Conservation (phyloP, 2,888 invertebrate species). For the Drosophila gaucha region DNA sequence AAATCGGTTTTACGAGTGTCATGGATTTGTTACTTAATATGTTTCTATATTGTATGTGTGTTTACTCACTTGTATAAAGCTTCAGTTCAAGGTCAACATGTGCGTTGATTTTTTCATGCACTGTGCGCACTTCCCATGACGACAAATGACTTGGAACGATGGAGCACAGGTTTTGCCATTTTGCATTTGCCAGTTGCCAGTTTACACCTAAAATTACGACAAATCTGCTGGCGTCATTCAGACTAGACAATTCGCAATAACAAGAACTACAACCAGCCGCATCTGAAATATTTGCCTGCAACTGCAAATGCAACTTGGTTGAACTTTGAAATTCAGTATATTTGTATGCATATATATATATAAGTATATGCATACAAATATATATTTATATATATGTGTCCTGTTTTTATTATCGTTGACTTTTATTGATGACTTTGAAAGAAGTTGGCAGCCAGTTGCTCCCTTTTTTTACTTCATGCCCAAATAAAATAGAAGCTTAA, state of each 20-base stretch:
- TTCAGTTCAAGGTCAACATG: slow-evolving; percentile 33
- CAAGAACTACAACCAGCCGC: slow-evolving; percentile 31
- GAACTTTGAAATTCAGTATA: slow-evolving; percentile 43
- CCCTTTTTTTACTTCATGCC: slow-evolving; percentile 2
- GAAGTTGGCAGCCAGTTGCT: slow-evolving; percentile 41
- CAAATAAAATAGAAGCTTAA: slow-evolving; percentile 10
- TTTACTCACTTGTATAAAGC: slow-evolving; percentile 6
- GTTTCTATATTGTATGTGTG: background rate
- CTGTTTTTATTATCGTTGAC: slow-evolving; percentile 42
- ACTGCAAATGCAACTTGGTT: slow-evolving; percentile 43
- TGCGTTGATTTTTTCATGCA: slow-evolving; percentile 38
- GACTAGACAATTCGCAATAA: slow-evolving; percentile 70
- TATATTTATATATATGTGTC: slow-evolving; percentile 11
- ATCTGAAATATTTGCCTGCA: slow-evolving; percentile 50
- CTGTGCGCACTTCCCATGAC: slow-evolving; percentile 71
- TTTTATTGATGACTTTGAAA: slow-evolving; percentile 72
- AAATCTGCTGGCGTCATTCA: slow-evolving; percentile 72
- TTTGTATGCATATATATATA: slow-evolving; percentile 1
- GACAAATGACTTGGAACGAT: slow-evolving; percentile 73
- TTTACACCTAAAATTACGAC: slow-evolving; percentile 54
- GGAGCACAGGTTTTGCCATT: slow-evolving; percentile 55
- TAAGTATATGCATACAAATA: background rate
- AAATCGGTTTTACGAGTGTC: slow-evolving; percentile 8
- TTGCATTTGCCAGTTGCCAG: slow-evolving; percentile 14
- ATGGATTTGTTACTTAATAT: background rate